These are phyloP conservation scores for Andricus grossulariae DNA, from an alignment of 1,140 invertebrate genomes.

Conservation along the genomic window DNA sequence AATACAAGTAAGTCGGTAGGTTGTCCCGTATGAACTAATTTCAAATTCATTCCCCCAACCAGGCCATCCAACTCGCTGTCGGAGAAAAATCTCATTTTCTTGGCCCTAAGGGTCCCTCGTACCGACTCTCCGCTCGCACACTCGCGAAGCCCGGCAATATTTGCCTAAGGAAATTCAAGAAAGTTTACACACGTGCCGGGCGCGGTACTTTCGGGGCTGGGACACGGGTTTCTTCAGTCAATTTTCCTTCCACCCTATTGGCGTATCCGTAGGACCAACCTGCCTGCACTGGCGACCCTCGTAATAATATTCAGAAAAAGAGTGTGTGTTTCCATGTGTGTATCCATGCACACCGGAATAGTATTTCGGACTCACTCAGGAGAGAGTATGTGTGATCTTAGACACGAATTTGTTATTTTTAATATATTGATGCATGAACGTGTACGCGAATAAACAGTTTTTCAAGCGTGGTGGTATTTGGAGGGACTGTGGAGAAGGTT, in stretches of 20 bases:
- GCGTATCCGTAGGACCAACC: conserved; percentile 16
- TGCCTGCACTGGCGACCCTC: conserved; percentile 33
- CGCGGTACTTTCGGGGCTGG: conserved; percentile 57
- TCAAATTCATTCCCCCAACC: conserved; percentile 69
- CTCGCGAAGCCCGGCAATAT: conserved; percentile 67
- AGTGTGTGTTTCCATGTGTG: neutral
- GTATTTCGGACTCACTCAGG: neutral
- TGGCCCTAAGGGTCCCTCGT: conserved; percentile 67
- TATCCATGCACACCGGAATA: neutral
- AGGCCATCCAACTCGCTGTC: conserved; percentile 51
- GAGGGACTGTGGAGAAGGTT: neutral
- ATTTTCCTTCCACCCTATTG: conserved; percentile 55
- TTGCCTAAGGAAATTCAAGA: conserved; percentile 74
- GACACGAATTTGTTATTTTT: too few relatives aligned
- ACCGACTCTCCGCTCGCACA: conserved; percentile 47
- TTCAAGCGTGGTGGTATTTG: neutral
- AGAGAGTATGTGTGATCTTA: neutral
- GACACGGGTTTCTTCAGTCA: conserved; percentile 65
- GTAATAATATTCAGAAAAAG: conserved; percentile 54
- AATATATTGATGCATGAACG: neutral
- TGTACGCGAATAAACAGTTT: conserved; percentile 11
- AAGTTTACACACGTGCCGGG: conserved; percentile 72
- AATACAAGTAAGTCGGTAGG: conserved; percentile 61
- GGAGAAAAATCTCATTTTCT: conserved; percentile 74
- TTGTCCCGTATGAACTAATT: conserved; percentile 70